Conservation (phyloP, 2,797 vertebrate genomes). For the Gymnothorax javanicus region DNA sequence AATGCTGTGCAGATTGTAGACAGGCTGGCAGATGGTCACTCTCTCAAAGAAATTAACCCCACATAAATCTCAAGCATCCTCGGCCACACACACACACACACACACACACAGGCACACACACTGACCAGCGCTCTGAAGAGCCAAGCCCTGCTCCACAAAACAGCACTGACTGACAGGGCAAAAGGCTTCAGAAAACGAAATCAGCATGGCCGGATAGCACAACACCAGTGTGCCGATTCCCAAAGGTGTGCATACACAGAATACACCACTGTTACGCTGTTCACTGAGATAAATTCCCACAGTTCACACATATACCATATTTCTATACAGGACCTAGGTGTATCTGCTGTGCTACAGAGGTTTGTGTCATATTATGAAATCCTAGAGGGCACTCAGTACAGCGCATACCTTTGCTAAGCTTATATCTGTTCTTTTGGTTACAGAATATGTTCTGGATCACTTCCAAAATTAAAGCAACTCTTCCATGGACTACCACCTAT, state of each 20-base stretch:
- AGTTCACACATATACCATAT: background rate
- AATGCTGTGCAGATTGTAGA: background rate
- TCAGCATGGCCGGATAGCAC: background rate
- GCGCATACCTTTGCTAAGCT: no score
- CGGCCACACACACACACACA: background rate
- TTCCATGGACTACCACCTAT: no score
- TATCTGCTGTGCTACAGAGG: background rate
- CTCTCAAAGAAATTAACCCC: background rate
- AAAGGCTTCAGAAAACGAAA: background rate
- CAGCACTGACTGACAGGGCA: conserved; percentile 28
- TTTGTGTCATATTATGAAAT: background rate
- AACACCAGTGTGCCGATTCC: background rate
- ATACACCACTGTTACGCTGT: background rate
- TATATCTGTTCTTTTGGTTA: no score
- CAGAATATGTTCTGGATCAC: no score
- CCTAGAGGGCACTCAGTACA: no score
- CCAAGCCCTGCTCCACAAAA: conserved; percentile 28
- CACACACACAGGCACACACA: no score
- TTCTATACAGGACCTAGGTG: background rate
- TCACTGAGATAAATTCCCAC: background rate
- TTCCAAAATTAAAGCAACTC: no score
- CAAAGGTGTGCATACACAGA: background rate
- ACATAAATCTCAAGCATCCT: background rate
- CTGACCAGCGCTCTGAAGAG: background rate
- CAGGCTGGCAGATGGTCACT: background rate